phyloP scores from a whole-genome alignment of 1,140 invertebrate genomes.

The Drosophila micromelanica region DNA sequence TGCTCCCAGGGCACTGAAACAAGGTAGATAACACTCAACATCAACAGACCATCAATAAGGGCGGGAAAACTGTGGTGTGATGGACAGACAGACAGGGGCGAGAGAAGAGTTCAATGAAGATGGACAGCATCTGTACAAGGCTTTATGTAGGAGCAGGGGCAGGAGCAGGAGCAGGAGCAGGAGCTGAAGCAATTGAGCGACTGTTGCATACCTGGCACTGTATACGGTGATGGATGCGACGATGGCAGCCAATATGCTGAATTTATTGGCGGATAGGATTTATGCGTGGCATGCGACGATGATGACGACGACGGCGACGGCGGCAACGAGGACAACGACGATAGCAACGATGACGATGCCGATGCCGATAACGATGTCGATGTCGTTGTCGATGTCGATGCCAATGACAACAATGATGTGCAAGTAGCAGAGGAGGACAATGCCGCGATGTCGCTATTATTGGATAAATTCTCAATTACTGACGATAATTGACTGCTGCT shows the following conservation, averaged over 20 bases:
- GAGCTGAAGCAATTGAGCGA: conserved; percentile 26
- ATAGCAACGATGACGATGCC: conserved; percentile 16
- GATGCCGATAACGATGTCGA: conserved; percentile 1
- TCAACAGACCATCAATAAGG: conserved; percentile 77
- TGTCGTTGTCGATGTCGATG: conserved; percentile 1
- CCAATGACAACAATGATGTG: no score
- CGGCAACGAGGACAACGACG: conserved; percentile 23
- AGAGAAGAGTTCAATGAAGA: conserved; percentile 48
- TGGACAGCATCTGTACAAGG: conserved; percentile 37
- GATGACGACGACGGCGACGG: conserved; percentile 31
- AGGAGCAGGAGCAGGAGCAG: neutral
- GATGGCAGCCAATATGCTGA: conserved; percentile 92
- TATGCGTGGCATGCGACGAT: conserved; percentile 68
- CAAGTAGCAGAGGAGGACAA: conserved; percentile 51
- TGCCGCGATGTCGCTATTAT: conserved; percentile 78
- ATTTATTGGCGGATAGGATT: conserved; percentile 90
- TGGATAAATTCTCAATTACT: conserved; percentile 84
- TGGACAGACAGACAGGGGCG: neutral
- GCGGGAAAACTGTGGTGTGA: neutral
- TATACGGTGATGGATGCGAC: conserved; percentile 89
- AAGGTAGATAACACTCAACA: conserved; percentile 78
- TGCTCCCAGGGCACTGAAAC: conserved; percentile 44
- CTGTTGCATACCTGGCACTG: conserved; percentile 88
- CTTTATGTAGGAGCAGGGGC: conserved; percentile 1
- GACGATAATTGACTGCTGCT: conserved; percentile 81